These are phyloP conservation scores for Limonius californicus DNA, from an alignment of 1,140 invertebrate genomes.

Conservation along the genomic window DNA sequence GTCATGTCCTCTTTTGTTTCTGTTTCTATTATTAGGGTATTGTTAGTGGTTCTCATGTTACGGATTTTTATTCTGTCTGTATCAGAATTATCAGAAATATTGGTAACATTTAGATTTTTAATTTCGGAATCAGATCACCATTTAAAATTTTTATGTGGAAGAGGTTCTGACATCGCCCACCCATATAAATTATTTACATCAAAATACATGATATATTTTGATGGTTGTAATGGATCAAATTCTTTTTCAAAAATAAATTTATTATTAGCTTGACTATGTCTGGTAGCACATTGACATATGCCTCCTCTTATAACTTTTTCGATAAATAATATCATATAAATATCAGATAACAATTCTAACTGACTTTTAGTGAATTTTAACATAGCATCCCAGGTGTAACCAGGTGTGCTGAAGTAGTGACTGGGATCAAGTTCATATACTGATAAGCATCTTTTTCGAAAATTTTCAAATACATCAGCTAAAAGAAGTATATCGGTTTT, in stretches of 20 bases:
- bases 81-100: too few relatives aligned
- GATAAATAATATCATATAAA: constrained; percentile 31
- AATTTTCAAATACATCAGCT: constrained; percentile 52
- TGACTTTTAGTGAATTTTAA: constrained; percentile 44
- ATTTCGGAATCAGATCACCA: too few relatives aligned
- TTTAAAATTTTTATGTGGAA: neutral
- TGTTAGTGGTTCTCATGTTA: too few relatives aligned
- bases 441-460: constrained; percentile 37
- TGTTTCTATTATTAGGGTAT: too few relatives aligned
- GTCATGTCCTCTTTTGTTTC: too few relatives aligned
- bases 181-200: constrained; percentile 16
- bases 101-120: too few relatives aligned
- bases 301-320: constrained; percentile 31
- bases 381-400: constrained; percentile 47
- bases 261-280: constrained; percentile 26
- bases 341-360: constrained; percentile 48
- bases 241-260: constrained; percentile 20
- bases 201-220: constrained; percentile 21
- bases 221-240: constrained; percentile 17
- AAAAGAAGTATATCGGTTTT: constrained; percentile 45
- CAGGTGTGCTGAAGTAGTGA: constrained; percentile 43
- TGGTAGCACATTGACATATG: constrained; percentile 25
- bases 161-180: constrained; percentile 3
- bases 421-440: constrained; percentile 40
- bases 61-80: too few relatives aligned